phyloP scores from a whole-genome alignment of 2,797 vertebrate genomes.

The Gallinago stenura region DNA sequence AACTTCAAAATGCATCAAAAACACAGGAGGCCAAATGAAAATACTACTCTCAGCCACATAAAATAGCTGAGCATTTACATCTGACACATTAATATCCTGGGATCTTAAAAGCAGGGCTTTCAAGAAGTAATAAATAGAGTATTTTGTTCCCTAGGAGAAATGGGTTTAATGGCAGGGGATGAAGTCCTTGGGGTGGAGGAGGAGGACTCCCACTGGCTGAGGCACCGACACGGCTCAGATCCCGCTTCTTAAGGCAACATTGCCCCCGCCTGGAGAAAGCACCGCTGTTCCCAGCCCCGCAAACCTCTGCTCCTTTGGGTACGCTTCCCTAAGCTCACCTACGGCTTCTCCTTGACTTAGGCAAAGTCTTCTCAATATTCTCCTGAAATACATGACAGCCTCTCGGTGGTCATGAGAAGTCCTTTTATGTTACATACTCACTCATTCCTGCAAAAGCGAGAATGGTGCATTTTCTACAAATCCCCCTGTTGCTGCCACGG shows the following conservation, averaged over 20 bases:
- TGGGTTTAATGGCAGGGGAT: constrained; percentile 12
- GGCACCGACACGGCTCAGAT: background rate
- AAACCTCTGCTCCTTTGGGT: background rate
- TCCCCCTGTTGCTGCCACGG: background rate
- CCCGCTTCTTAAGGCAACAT: constrained; percentile 60
- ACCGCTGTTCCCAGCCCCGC: background rate
- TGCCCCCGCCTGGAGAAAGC: constrained; percentile 78
- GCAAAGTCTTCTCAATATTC: background rate
- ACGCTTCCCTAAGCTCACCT: background rate
- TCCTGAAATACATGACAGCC: background rate
- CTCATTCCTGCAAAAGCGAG: background rate
- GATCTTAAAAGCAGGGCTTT: constrained; percentile 23
- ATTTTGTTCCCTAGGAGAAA: constrained; percentile 28
- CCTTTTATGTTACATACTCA: background rate
- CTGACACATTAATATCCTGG: constrained; percentile 63
- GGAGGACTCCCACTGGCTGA: background rate
- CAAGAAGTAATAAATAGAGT: constrained; percentile 16
- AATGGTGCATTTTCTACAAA: background rate
- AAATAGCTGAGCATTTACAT: constrained; percentile 24
- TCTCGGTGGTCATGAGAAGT: background rate
- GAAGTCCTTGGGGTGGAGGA: background rate
- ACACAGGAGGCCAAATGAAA: constrained; percentile 9
- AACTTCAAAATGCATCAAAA: constrained; percentile 53
- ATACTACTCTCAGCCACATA: constrained; percentile 2
- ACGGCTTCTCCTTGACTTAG: background rate